phyloP scores from a whole-genome alignment of 2,797 vertebrate genomes.

The Salmo trutta region DNA sequence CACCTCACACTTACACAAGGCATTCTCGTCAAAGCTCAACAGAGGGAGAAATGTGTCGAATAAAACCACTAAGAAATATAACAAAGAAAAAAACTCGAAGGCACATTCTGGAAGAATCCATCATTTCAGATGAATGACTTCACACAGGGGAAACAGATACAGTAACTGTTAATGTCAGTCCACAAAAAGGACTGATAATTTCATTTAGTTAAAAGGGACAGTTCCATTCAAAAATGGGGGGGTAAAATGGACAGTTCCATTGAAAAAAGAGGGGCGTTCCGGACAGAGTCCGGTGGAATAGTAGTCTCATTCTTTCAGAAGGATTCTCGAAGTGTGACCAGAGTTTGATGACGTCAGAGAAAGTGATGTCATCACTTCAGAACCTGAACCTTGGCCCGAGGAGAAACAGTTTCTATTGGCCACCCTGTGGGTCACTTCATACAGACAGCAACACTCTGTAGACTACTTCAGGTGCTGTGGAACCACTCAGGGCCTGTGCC shows the following conservation, averaged over 20 bases:
- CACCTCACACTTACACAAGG: slow-evolving; percentile 69
- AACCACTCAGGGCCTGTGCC: not conserved
- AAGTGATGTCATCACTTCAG: not conserved
- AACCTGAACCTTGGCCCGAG: not conserved
- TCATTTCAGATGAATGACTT: slow-evolving; percentile 48
- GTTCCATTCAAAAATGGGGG: not conserved
- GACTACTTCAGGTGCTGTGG: not conserved
- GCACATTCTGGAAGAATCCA: slow-evolving; percentile 72
- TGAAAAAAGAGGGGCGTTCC: not conserved
- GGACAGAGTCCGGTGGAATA: not conserved
- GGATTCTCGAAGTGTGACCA: slow-evolving; percentile 6
- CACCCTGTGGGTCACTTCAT: slow-evolving; percentile 10
- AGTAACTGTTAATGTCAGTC: slow-evolving; percentile 9
- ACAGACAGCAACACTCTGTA: not conserved
- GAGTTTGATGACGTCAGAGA: not conserved
- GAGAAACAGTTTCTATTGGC: not conserved
- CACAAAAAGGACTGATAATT: too few relatives aligned
- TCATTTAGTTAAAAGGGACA: not conserved
- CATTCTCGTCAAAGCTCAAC: slow-evolving; percentile 54
- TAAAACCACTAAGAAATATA: slow-evolving; percentile 18
- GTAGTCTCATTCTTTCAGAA: not conserved
- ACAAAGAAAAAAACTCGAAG: slow-evolving; percentile 56
- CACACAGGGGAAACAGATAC: slow-evolving; percentile 24
- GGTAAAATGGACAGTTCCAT: too few relatives aligned
- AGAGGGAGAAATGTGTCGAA: not conserved